Base-by-base conservation (phyloP, 2,113 vertebrate genomes). In the Colossoma macropomum region DNA sequence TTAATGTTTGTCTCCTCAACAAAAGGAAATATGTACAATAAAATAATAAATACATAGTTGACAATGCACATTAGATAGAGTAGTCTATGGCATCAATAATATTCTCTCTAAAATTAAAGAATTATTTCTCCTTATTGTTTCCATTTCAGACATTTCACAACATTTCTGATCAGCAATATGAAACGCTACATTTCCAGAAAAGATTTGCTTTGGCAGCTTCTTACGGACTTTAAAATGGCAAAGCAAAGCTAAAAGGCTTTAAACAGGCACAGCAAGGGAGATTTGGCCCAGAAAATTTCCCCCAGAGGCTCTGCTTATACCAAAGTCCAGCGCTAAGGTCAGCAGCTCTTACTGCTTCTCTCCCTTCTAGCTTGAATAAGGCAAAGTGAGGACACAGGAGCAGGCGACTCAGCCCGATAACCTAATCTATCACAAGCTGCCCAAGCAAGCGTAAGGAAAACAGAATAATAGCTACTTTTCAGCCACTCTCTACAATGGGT, bases 151-250 rank as follows among this genome's bases (percentile, higher is more conserved):
- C 54, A 27, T 54, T 32, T 17, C 21, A 66, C 25, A 54, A n/a
- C 9, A 60, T 41, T 70, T 69, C 27, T 17, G 30, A 70, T 8
- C 41, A n/a, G 50, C 6, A n/a, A 79, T 41, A 54, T 50, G 15
- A 78, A 54, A 69, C 50, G 63, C 11, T 16, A n/a, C 21, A 56
- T 79, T 38, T 56, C 16, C 9, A 38, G 4, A 19, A 9, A 23
- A 56, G 63, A 69, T 34, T 68, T 48, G 66, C 21, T 19, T 21
- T 8, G 65, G 81, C 25, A 25, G 71, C 15, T 25, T 52, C 15
- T 69, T 77, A 76, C 84, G 85, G 75, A 74, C 45, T n/a, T 82
- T 69, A 21, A 62, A 83, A 85, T 77, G 27, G 0, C 48, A 70
- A 77, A 79, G 48, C 74, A 28, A 50, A 68, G 45, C 32, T 68